These are phyloP conservation scores for Zoanthus solanderi DNA, from an alignment of 92 coral and sea anemone species.

Conservation along the genomic window DNA sequence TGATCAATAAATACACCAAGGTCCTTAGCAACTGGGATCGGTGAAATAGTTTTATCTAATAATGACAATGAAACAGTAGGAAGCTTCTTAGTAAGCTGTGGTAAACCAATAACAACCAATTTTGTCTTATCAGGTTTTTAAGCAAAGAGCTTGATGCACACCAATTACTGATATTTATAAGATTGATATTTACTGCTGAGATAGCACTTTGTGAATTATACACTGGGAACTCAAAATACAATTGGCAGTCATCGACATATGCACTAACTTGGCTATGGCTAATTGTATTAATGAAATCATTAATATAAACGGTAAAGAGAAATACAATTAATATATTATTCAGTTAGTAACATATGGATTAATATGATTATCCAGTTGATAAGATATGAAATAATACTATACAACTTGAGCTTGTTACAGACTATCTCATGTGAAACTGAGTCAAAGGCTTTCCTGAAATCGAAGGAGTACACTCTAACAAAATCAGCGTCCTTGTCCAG, in stretches of 20 bases:
- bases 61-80: constrained; percentile 5
- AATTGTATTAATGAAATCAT: no score
- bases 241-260: constrained; percentile 45
- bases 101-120: constrained; percentile 50
- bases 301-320: background rate
- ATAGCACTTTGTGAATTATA: constrained; percentile 42
- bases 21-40: no score
- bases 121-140: constrained; percentile 67
- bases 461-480: no score
- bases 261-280: background rate
- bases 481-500: no score
- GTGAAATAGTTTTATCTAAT: no score
- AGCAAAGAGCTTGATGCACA: constrained; percentile 52
- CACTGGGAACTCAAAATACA: constrained; percentile 34
- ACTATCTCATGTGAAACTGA: no score
- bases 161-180: constrained; percentile 44
- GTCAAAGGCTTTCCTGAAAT: no score
- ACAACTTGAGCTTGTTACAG: no score
- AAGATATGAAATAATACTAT: no score
- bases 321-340: constrained; percentile 20
- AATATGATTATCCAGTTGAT: background rate
- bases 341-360: background rate
- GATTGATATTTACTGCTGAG: constrained; percentile 37
- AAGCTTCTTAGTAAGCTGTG: constrained; percentile 27
- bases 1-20: no score